Evolutionary conservation across 2,113 vertebrate species (phyloP), one percentile per base, ranked within the genome.

Genomic region (Cebidichthys violaceus): DNA sequence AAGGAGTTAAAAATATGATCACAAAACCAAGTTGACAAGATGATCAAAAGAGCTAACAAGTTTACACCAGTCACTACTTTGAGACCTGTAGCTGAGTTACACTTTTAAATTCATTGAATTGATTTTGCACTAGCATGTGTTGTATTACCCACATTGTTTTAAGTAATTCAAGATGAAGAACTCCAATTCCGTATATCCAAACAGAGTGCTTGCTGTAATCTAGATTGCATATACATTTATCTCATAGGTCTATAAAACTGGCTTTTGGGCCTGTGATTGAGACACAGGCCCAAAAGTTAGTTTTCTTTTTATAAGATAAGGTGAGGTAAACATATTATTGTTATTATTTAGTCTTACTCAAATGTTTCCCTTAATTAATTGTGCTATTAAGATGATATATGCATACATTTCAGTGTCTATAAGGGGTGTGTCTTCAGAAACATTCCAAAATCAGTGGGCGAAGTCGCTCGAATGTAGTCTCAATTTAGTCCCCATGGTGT

Each of bases 391-490:
- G 11, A 45, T 1, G 7, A 67, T 41, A 33, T 15, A 15, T 68
- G 20, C 9, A 18, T 22, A 57, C 4, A 64, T 45, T 43, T n/a
- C 0, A 22, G 17, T 8, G 8, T 61, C 9, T 41, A 6, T n/a
- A 24, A 6, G 29, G 24, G 22, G 6, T 4, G 14, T 73, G 45
- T 52, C 66, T 70, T 31, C 33, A 55, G 8, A 39, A 37, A 73
- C 29, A 52, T 20, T 6, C 4, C 31, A 55, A 79, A 84, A 47
- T 71, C 54, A 65, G 43, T 37, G 24, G 60, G 22, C 71, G 29
- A 79, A 69, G 59, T 62, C 22, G 10, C 24, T 86, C 55, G 74
- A 59, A 64, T 84, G 68, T 78, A 70, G 82, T 71, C 70, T 83
- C 41, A 72, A 71, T 43, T 70, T 67, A 15, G 27, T 33, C 33